Base-by-base conservation (phyloP, 2,797 vertebrate genomes). In the Chelon auratus region DNA sequence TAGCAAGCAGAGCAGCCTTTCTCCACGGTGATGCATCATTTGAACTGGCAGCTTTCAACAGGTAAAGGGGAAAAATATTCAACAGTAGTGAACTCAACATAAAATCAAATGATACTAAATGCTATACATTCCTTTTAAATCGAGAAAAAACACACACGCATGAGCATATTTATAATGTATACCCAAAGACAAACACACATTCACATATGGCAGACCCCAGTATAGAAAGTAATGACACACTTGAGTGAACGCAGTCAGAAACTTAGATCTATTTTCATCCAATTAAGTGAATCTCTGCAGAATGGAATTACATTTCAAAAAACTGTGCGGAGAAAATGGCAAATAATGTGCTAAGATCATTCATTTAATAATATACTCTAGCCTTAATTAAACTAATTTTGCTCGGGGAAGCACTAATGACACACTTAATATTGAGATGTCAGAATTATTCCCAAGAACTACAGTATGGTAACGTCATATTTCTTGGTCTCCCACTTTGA, bases 371-470 rank as follows among this genome's bases (percentile, higher is more conserved):
- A 89, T 7, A 63, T 88, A 87, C 72, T 85, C 68, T 39, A 58
- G 37, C 54, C 56, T 77, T 86, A 84, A 93, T 87, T 81, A 84
- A 77, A 81, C 71, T 86, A 71, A 84, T 92, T 85, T 88, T 71
- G 62, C 72, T 47, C 65, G 60, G 64, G 66, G 68, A 78, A 72
- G 48, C 78, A 78, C 81, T 85, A 87, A 92, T 83, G 82, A 80
- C 71, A 80, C 70, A 73, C 80, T 77, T 78, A 86, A 83, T 76
- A 39, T 45, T 80, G 51, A 72, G 22, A 81, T 55, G 72, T 85
- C 73, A 78, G 77, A 71, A 24, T 77, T 89, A 85, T 68, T 33
- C 20, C n/a, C 39, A 55, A 47, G 14, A 77, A 63, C 55, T 70
- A 45, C 62, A 78, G 81, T 82, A 62, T 60, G 77, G 81, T 82